Evolutionary conservation across 1,140 invertebrate species (phyloP).

Genomic region (Formica exsecta): DNA sequence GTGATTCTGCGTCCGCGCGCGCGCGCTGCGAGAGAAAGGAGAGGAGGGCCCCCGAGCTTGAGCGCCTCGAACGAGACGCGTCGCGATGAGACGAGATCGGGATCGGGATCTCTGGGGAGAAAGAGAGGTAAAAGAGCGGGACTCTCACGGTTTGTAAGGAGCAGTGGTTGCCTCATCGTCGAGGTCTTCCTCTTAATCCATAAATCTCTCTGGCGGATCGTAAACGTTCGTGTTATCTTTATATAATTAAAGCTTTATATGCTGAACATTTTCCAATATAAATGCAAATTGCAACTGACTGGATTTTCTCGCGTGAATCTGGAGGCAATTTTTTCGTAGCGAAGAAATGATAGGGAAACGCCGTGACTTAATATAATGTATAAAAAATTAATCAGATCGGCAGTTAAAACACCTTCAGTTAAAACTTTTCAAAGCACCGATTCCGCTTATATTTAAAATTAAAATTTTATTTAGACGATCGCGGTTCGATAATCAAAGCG

Average conservation of each 20-base stretch:
- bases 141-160: conserved; percentile 43
- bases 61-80: conserved; percentile 39
- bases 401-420: neutral
- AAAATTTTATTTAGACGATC: neutral
- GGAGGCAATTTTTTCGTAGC: no score
- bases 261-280: neutral
- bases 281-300: neutral
- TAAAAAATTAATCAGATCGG: neutral
- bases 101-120: conserved; percentile 42
- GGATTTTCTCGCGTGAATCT: neutral
- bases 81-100: conserved; percentile 62
- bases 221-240: neutral
- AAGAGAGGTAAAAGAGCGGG: conserved; percentile 31
- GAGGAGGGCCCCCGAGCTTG: conserved; percentile 12
- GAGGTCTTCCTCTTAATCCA: neutral
- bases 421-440: neutral
- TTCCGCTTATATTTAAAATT: neutral
- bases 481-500: neutral
- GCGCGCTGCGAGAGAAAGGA: conserved; percentile 61
- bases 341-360: neutral
- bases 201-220: neutral
- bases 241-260: neutral
- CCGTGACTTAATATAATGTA: neutral
- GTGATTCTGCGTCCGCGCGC: conserved; percentile 59
- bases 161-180: conserved; percentile 38